Evolutionary conservation across 2,888 invertebrate genomes (phyloP), one percentile per base, ranked within the genome.

Genomic region (Xestia c-nigrum): DNA sequence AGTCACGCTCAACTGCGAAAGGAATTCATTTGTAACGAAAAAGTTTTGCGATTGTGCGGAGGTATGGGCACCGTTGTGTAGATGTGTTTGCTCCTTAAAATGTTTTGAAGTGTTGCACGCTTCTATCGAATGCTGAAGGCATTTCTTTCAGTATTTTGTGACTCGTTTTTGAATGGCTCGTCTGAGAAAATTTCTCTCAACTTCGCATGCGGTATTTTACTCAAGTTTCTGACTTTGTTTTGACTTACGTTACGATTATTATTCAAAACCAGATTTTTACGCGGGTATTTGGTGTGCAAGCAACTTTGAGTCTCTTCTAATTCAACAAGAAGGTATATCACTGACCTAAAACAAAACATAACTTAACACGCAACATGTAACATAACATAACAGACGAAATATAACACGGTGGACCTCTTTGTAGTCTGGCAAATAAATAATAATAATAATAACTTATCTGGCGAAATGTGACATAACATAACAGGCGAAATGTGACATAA

Each of bases 11-110:
- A 74, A 70, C 79, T 80, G 85, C 89, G 89, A 92, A 93, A 93
- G 85, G 92, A 92, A 93, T 93, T 93, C 93, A 93, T 93, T 94
- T 93, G 92, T 92, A 90, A 88, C 90, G 91, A 90, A 92, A 94
- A 90, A 91, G 88, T 91, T 91, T 74, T 80, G 85, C 82, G 84
- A 88, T 86, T 88, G 85, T 68, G 74, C 72, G 50, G 65, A 76
- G 74, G 43, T 67, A 77, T 83, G 72, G 66, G 57, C 63, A 68
- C 50, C 72, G 67, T 72, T 76, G 63, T 76, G 50, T 83, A 70
- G 75, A 82, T 83, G 85, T 88, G 50, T 82, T 69, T 67, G 67
- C 63, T 79, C 59, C 80, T 80, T 82, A 81, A 81, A 84, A 87
- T 83, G 82, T 85, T 86, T 78, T 61, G 66, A 64, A 83, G 50